Conservation (phyloP, 2,888 invertebrate genomes). For the Campaea margaritaria region DNA sequence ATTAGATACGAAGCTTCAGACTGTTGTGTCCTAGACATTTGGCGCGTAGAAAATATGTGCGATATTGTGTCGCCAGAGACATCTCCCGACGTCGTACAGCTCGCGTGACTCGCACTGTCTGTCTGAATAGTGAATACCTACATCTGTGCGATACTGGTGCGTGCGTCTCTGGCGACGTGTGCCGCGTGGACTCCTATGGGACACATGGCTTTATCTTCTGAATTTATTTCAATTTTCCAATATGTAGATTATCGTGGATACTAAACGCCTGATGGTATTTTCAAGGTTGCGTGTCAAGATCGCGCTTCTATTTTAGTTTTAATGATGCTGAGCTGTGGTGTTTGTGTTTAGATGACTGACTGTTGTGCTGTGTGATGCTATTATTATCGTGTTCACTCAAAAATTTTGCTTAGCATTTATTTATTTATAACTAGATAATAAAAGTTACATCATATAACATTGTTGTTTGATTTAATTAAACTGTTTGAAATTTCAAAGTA, state of each 20-base stretch:
- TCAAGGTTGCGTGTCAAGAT: slow-evolving; percentile 14
- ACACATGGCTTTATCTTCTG: neutral
- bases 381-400: slow-evolving; percentile 6
- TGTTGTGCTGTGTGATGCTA: slow-evolving; percentile 8
- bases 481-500: neutral
- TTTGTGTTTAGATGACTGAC: slow-evolving; percentile 5
- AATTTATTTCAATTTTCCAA: neutral
- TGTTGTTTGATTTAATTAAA: neutral
- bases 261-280: neutral
- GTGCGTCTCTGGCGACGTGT: too few relatives aligned
- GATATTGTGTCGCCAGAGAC: too few relatives aligned
- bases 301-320: slow-evolving; percentile 16
- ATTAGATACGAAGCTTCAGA: too few relatives aligned
- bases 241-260: neutral
- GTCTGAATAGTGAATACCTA: too few relatives aligned
- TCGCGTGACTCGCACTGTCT: too few relatives aligned
- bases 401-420: slow-evolving; percentile 9
- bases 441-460: neutral
- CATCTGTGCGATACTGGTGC: too few relatives aligned
- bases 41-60: too few relatives aligned
- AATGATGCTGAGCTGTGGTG: neutral
- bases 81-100: too few relatives aligned
- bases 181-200: too few relatives aligned
- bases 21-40: too few relatives aligned
- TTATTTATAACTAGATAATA: slow-evolving; percentile 1